Evolutionary conservation across 2,888 invertebrate species (phyloP).

Genomic region (Nymphalis urticae): DNA sequence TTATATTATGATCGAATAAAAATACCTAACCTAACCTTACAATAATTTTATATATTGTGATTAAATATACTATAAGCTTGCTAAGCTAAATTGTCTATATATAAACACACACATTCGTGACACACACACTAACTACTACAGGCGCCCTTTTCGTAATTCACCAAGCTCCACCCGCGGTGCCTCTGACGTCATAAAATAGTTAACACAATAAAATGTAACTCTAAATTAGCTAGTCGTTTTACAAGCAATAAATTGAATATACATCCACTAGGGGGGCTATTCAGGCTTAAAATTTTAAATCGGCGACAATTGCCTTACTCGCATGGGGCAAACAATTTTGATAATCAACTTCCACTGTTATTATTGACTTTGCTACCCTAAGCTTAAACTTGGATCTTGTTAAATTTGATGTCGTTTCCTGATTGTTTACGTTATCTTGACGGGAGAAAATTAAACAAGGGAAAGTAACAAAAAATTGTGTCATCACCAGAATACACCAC

Average conservation of each 20-base stretch:
- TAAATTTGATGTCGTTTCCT: constrained; percentile 8
- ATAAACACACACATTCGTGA: neutral
- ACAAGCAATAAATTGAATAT: constrained; percentile 80
- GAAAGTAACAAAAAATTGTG: neutral
- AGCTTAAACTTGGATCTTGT: constrained; percentile 21
- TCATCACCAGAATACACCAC: too few relatives aligned
- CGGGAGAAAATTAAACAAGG: neutral
- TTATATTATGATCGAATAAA: too few relatives aligned
- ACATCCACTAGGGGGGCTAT: constrained; percentile 57
- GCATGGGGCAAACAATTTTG: constrained; percentile 57
- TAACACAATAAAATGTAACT: constrained; percentile 79
- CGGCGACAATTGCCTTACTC: constrained; percentile 67
- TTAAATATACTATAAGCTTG: too few relatives aligned
- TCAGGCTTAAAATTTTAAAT: constrained; percentile 69
- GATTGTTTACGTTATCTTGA: neutral
- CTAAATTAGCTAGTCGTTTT: constrained; percentile 80
- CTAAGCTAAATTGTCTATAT: neutral
- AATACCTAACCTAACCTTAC: too few relatives aligned
- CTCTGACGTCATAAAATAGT: constrained; percentile 65
- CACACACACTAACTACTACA: neutral
- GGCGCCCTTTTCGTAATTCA: constrained; percentile 37
- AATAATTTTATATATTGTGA: too few relatives aligned
- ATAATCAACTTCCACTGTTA: constrained; percentile 64
- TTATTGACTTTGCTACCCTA: constrained; percentile 53
- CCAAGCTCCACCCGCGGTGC: constrained; percentile 61